These are phyloP conservation scores for Drosophila takahashii DNA, from an alignment of 1,140 invertebrate genomes.

Conservation along the genomic window DNA sequence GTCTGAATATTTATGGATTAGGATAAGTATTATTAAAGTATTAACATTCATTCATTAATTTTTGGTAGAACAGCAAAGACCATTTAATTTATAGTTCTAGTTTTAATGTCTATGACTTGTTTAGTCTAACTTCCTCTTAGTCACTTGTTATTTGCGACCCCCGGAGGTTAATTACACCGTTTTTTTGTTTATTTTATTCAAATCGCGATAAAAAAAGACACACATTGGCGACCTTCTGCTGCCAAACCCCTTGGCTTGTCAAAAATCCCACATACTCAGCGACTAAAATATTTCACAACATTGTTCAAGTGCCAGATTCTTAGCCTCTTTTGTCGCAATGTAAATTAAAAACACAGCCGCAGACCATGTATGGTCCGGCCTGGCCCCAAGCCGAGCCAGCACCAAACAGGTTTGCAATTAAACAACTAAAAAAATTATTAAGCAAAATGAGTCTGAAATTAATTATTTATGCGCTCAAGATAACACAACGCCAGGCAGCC, in stretches of 20 bases:
- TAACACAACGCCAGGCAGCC: constrained; percentile 48
- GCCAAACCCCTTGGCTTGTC: constrained; percentile 38
- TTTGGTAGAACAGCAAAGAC: neutral
- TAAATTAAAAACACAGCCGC: constrained; percentile 62
- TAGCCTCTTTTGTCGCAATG: constrained; percentile 59
- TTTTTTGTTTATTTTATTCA: neutral
- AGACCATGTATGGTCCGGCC: constrained; percentile 68
- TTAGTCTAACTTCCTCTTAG: constrained; percentile 3
- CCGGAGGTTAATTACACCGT: constrained; percentile 18
- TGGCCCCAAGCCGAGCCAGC: constrained; percentile 31
- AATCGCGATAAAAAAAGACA: constrained; percentile 4
- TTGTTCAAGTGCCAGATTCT: constrained; percentile 57
- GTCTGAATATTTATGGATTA: neutral
- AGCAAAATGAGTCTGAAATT: constrained; percentile 69
- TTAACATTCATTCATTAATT: neutral
- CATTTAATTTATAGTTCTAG: neutral
- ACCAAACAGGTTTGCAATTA: constrained; percentile 76
- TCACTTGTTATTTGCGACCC: neutral
- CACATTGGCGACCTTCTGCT: constrained; percentile 32
- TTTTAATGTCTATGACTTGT: neutral
- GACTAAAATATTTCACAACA: constrained; percentile 70
- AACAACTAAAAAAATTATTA: constrained; percentile 71
- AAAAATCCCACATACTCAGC: constrained; percentile 48
- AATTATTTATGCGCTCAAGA: constrained; percentile 78
- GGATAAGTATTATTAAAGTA: neutral